Conservation (phyloP, 2,797 vertebrate species). For the Lepilemur septentrionalis region DNA sequence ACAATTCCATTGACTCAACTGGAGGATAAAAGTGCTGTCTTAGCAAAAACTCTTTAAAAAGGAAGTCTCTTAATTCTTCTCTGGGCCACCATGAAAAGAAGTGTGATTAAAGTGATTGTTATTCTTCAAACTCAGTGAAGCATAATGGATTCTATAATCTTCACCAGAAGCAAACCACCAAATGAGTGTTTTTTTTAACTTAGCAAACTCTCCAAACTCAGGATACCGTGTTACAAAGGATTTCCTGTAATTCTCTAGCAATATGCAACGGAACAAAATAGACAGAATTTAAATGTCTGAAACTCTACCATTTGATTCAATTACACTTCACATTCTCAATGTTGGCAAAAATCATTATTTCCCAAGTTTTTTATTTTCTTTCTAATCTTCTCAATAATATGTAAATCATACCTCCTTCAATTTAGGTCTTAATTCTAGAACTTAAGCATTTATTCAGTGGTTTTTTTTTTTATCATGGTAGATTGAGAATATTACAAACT, state of each 20-base stretch:
- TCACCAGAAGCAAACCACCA: slow-evolving; percentile 64
- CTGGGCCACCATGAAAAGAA: slow-evolving; percentile 69
- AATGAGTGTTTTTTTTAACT: slow-evolving; percentile 60
- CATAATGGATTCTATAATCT: slow-evolving; percentile 64
- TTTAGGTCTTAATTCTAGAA: background rate
- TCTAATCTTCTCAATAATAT: background rate
- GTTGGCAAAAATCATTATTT: background rate
- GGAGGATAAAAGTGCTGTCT: slow-evolving; percentile 66
- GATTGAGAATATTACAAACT: background rate
- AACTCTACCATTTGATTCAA: slow-evolving; percentile 17
- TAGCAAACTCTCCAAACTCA: slow-evolving; percentile 51
- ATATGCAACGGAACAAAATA: slow-evolving; percentile 50
- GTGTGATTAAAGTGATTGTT: slow-evolving; percentile 65
- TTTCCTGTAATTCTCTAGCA: slow-evolving; percentile 77
- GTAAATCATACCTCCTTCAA: background rate
- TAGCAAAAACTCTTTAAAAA: slow-evolving; percentile 69
- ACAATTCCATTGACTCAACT: slow-evolving; percentile 23
- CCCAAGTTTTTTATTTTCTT: slow-evolving; percentile 23
- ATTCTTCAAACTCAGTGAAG: slow-evolving; percentile 63
- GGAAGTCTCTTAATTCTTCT: slow-evolving; percentile 79
- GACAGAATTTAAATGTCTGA: slow-evolving; percentile 52
- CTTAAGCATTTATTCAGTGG: background rate
- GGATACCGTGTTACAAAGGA: slow-evolving; percentile 64
- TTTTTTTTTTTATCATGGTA: background rate
- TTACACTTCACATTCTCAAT: background rate